Conservation (phyloP, 92 coral and sea anemone genomes). For the Galaxea fascicularis region DNA sequence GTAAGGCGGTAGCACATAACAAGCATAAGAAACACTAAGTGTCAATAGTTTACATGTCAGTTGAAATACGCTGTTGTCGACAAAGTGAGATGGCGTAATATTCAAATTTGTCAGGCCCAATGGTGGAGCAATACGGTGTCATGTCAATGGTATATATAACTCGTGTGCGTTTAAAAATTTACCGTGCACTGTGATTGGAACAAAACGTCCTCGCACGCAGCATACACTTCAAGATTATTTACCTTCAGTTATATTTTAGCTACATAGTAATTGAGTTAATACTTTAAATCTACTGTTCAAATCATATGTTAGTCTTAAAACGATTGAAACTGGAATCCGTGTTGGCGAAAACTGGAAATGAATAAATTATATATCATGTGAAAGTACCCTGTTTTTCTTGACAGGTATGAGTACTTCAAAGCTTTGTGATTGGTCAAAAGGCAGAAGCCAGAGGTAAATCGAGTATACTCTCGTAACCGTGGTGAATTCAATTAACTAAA, state of each 20-base stretch:
- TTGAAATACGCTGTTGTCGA: conserved; percentile 35
- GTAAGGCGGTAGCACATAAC: not conserved
- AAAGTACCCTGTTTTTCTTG: not conserved
- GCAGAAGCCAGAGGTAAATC: not conserved
- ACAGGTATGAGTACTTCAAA: conserved; percentile 4
- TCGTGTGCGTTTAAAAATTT: not conserved
- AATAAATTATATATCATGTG: not conserved
- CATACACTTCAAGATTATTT: not conserved
- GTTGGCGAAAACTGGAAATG: not conserved
- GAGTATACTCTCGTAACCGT: no score
- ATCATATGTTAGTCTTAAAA: not conserved
- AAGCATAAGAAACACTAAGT: not conserved
- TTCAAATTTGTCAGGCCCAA: conserved; percentile 6
- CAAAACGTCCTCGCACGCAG: not conserved
- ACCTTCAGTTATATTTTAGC: no score
- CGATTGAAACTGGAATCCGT: no score
- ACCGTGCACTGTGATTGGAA: no score
- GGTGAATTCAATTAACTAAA: no score
- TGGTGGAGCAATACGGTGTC: not conserved
- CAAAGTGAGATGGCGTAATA: conserved; percentile 29
- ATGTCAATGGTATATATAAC: conserved; percentile 29
- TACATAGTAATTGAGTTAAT: not conserved
- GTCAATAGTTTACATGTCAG: not conserved
- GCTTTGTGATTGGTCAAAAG: conserved; percentile 13
- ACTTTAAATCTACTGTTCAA: not conserved